Evolutionary conservation across 2,797 vertebrate genomes (phyloP).

Genomic region (Epinephelus malabaricus): DNA sequence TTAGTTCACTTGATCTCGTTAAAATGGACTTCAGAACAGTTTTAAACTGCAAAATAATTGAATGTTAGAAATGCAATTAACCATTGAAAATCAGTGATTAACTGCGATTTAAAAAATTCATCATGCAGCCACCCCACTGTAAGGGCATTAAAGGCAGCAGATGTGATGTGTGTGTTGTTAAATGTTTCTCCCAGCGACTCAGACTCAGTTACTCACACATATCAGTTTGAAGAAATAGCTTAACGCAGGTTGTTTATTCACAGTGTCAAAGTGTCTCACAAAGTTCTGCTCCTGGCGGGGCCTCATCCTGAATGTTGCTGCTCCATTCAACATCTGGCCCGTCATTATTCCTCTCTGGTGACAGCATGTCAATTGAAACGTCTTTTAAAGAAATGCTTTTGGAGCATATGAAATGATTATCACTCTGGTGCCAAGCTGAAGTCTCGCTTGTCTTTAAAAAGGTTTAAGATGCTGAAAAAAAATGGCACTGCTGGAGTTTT

Average conservation of each 20-base stretch:
- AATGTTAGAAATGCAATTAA: no score
- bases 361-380: neutral
- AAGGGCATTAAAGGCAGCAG: neutral
- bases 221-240: neutral
- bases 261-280: neutral
- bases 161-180: neutral
- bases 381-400: neutral
- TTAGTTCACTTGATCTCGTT: no score
- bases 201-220: neutral
- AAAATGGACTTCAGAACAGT: no score
- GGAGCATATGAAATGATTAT: neutral
- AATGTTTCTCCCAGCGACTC: neutral
- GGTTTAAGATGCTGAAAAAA: neutral
- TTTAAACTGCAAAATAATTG: no score
- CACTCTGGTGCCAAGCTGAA: accelerated
- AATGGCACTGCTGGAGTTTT: neutral
- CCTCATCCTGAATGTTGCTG: conserved; percentile 2
- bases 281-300: neutral
- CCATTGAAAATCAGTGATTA: no score
- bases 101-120: no score
- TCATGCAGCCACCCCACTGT: no score
- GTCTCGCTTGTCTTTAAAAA: neutral
- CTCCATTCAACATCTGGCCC: neutral
- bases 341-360: neutral
- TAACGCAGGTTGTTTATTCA: neutral